Evolutionary conservation across 2,797 vertebrate species (phyloP).

Genomic region (Columba guinea): DNA sequence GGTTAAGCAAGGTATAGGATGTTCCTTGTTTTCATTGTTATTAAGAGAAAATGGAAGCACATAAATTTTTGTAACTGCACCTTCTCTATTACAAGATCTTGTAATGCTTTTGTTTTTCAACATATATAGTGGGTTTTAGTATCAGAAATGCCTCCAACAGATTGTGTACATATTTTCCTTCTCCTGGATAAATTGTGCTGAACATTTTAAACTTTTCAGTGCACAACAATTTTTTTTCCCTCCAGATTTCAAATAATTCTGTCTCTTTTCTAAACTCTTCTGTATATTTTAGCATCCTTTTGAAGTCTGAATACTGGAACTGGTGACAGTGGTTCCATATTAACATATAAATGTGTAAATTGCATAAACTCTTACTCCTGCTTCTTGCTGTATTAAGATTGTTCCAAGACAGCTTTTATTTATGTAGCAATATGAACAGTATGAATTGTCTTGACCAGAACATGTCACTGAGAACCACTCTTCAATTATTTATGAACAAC

Average conservation of each 20-base stretch:
- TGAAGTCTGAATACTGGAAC: background rate
- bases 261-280: background rate
- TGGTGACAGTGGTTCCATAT: background rate
- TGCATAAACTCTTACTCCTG: background rate
- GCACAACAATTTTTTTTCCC: accelerated
- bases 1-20: background rate
- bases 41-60: background rate
- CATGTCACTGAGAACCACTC: background rate
- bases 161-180: background rate
- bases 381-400: background rate
- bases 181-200: background rate
- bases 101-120: accelerated
- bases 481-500: background rate
- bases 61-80: background rate
- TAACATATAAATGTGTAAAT: background rate
- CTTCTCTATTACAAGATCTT: background rate
- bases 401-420: background rate
- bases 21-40: background rate
- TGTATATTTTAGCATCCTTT: background rate
- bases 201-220: background rate
- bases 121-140: background rate
- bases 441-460: background rate
- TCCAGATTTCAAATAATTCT: background rate
- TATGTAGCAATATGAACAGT: background rate
- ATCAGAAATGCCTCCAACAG: background rate